phyloP scores from a whole-genome alignment of 2,888 invertebrate species.

The Agapostemon virescens region DNA sequence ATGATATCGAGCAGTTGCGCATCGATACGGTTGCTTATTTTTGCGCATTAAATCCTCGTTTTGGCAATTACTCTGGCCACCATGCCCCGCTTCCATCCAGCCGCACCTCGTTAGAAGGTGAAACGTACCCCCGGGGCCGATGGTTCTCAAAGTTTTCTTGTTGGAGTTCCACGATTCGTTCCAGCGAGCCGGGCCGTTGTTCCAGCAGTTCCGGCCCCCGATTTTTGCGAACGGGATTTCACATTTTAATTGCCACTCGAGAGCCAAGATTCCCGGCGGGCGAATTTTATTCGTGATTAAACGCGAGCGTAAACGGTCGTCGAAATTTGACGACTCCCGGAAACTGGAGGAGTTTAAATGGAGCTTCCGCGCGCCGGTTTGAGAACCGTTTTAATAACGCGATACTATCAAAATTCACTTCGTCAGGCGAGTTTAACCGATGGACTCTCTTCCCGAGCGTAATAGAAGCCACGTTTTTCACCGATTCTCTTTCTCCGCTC shows the following conservation, averaged over 20 bases:
- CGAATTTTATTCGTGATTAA: constrained; percentile 20
- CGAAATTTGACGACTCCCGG: constrained; percentile 10
- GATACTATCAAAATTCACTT: constrained; percentile 49
- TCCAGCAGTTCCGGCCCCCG: neutral
- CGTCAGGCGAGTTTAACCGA: constrained; percentile 30
- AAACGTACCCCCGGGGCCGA: neutral
- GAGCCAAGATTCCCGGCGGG: neutral
- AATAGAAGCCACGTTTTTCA: constrained; percentile 30
- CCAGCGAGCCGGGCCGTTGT: neutral
- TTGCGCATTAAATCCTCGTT: constrained; percentile 18
- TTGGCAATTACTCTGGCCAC: constrained; percentile 3
- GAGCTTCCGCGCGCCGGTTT: neutral
- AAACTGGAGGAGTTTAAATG: neutral
- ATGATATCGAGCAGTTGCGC: constrained; percentile 3
- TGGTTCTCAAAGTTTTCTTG: constrained; percentile 20
- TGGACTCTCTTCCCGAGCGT: neutral
- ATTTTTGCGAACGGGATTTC: constrained; percentile 9
- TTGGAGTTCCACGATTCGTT: neutral
- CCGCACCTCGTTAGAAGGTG: constrained; percentile 7
- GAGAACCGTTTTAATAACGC: constrained; percentile 35
- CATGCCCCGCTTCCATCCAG: neutral
- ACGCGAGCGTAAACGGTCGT: constrained; percentile 4
- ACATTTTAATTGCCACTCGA: constrained; percentile 12
- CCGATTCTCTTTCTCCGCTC: neutral
- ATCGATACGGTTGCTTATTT: constrained; percentile 26